These are phyloP conservation scores for Lytechinus pictus DNA, from an alignment of 35 echinoderm and acorn worm species.

Conservation along the genomic window DNA sequence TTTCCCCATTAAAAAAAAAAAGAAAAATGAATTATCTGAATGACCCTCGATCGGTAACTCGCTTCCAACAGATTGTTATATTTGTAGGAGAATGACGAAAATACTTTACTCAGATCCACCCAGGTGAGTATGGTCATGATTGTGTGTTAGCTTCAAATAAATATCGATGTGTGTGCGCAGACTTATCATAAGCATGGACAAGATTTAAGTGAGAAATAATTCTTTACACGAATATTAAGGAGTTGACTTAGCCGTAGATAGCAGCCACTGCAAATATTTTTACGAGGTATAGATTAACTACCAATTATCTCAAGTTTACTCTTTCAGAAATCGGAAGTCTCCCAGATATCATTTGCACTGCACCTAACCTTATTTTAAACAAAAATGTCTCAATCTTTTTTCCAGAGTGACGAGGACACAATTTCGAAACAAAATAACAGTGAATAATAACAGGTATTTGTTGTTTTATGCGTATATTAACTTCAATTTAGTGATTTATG, in stretches of 20 bases:
- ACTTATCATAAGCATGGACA: slow-evolving; percentile 12
- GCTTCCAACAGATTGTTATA: too few relatives aligned
- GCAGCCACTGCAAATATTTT: neutral
- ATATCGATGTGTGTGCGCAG: neutral
- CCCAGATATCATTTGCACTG: neutral
- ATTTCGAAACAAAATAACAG: too few relatives aligned
- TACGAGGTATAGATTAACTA: slow-evolving; percentile 1
- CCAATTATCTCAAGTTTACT: neutral
- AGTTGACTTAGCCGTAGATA: neutral
- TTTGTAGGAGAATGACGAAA: too few relatives aligned
- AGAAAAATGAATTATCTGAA: too few relatives aligned
- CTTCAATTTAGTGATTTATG: too few relatives aligned
- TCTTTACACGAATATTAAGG: slow-evolving; percentile 3
- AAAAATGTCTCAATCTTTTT: too few relatives aligned
- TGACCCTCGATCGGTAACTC: too few relatives aligned
- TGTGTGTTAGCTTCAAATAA: neutral
- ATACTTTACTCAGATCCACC: too few relatives aligned
- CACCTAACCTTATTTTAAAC: neutral
- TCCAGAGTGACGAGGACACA: too few relatives aligned
- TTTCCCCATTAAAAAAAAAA: too few relatives aligned
- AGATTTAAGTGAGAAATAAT: neutral
- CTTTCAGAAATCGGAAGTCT: neutral
- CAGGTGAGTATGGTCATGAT: neutral
- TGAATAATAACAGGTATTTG: too few relatives aligned
- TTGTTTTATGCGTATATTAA: too few relatives aligned